Evolutionary conservation across 1,140 invertebrate genomes (phyloP).

Genomic region (Chironomus tepperi): DNA sequence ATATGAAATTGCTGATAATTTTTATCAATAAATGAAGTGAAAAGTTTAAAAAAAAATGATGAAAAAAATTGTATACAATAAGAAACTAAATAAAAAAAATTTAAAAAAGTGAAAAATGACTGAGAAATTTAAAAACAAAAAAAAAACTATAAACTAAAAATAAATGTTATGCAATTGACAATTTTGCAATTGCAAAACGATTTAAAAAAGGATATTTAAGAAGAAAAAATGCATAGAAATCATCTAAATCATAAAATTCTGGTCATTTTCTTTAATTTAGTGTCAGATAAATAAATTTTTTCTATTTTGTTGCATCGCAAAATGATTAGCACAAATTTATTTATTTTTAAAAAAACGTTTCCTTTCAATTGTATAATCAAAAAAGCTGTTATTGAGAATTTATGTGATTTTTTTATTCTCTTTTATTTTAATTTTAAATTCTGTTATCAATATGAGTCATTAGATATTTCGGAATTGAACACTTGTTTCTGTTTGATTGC

Average conservation of each 20-base stretch:
- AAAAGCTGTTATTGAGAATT: no score
- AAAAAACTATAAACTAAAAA: neutral
- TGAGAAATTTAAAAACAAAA: no score
- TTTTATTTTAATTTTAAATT: no score
- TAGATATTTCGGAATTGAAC: no score
- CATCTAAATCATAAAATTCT: neutral
- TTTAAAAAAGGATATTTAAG: neutral
- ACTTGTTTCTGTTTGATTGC: no score
- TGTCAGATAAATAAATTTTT: neutral
- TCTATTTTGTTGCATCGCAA: neutral
- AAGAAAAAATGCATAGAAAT: neutral
- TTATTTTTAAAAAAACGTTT: neutral
- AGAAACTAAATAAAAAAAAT: neutral
- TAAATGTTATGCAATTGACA: slow-evolving; percentile 9
- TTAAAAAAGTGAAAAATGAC: neutral
- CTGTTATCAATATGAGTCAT: no score
- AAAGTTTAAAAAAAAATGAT: neutral
- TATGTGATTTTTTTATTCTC: no score
- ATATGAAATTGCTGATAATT: neutral
- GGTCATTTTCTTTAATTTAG: neutral
- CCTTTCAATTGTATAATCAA: no score
- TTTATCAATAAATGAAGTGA: neutral
- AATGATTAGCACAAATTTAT: slow-evolving; percentile 14
- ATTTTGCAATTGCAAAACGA: neutral
- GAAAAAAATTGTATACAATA: slow-evolving; percentile 14